Evolutionary conservation across 2,888 invertebrate genomes (phyloP).

Genomic region (Acanthoscelides obtectus): DNA sequence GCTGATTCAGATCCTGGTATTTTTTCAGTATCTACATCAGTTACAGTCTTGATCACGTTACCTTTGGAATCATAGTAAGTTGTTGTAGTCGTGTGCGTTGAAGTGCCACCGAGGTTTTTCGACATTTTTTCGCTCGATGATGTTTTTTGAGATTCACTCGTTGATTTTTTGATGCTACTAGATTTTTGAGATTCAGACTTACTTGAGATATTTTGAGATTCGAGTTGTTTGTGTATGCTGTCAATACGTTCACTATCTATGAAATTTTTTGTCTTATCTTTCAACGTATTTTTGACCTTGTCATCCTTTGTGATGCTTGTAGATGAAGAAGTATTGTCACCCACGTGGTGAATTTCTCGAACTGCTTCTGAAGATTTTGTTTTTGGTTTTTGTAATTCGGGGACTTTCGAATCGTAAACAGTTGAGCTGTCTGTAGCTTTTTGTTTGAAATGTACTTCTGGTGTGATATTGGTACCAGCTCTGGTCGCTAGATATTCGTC

Average conservation of each 20-base stretch:
- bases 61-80: slow-evolving; percentile 45
- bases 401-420: slow-evolving; percentile 55
- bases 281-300: slow-evolving; percentile 14
- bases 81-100: slow-evolving; percentile 36
- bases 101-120: slow-evolving; percentile 22
- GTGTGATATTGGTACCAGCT: slow-evolving; percentile 56
- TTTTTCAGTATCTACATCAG: slow-evolving; percentile 33
- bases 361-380: slow-evolving; percentile 49
- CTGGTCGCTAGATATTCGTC: slow-evolving; percentile 54
- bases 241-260: slow-evolving; percentile 21
- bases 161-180: slow-evolving; percentile 5
- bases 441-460: slow-evolving; percentile 53
- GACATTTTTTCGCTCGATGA: slow-evolving; percentile 13
- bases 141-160: not conserved
- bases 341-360: slow-evolving; percentile 45
- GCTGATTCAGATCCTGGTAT: slow-evolving; percentile 12
- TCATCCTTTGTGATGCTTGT: slow-evolving; percentile 29
- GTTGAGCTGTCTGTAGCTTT: slow-evolving; percentile 54
- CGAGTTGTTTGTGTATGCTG: slow-evolving; percentile 6
- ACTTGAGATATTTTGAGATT: slow-evolving; percentile 1
- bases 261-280: slow-evolving; percentile 23
- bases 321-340: slow-evolving; percentile 36
- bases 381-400: slow-evolving; percentile 45
- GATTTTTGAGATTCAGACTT: slow-evolving; percentile 5
- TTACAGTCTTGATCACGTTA: slow-evolving; percentile 40